Base-by-base conservation (phyloP, 2,888 invertebrate genomes). In the Amblyjoppa fuscipennis region DNA sequence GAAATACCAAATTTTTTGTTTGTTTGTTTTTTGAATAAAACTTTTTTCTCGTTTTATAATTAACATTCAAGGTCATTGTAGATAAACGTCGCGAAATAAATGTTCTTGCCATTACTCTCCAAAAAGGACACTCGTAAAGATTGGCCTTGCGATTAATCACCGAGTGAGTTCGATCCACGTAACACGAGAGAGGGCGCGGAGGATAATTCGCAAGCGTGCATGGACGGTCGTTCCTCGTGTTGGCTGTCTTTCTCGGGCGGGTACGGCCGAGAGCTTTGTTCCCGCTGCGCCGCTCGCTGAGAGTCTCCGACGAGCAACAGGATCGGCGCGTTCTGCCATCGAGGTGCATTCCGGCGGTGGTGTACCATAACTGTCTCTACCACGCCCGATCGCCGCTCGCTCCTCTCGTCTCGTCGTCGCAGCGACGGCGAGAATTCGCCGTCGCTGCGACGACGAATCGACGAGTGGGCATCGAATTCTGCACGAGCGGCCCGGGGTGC, bases 331-430 rank as follows among this genome's bases (percentile, higher is more conserved):
- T 76, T 38, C 70, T 75, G 53, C 45, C 64, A 41, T 38, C 71
- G 70, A 64, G 56, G 53, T 66, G 77, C 89, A 91, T 91, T 91
- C 90, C 90, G 85, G 82, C 83, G 86, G 76, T 86, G 87, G 87
- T 88, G 81, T 85, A 77, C 71, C 77, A 77, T 82, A 89, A 89
- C 88, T 88, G 85, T 87, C 87, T 87, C 87, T 87, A 87, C 75
- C 16, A 16, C 34, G 2, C 78, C 81, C 84, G 88, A 87, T 90
- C 86, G 85, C 88, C 87, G 89, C 88, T 88, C 88, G 89, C 89
- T 87, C 34, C 86, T 53, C 77, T 79, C 79, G 41, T 71, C 70
- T 66, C 70, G 64, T 77, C 16, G 28, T 51, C 11, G 34, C 9
- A 4, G 20, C 59, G 13, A 51, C 41, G 38, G 20, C 73, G 45